Base-by-base conservation (phyloP, 2,113 vertebrate genomes). In the Lanius collurio region DNA sequence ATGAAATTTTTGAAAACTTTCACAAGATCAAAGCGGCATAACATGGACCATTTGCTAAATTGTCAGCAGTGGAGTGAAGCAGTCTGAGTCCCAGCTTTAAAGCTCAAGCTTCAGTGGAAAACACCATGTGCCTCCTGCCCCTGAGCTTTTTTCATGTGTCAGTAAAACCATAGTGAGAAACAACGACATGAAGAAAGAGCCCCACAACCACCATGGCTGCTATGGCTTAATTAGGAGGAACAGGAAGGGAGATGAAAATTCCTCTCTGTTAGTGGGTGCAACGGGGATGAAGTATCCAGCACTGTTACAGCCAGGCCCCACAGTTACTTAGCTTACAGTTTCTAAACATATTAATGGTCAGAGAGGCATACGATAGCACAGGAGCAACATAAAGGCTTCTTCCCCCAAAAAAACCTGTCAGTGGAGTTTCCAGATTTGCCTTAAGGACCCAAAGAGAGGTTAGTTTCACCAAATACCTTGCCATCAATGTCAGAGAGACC, bases 1-100 rank as follows among this genome's bases (percentile, higher is more conserved):
- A 97, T 95, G 92, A 96, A 92, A 98, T 98, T 97, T 97, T 97
- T 97, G 95, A 97, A 98, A 99, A 98, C 97, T 98, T 98, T 98
- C 95, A 87, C 81, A 82, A 97, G 98, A 99, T 99, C 98, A 99
- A 98, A 98, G 98, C 68, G 1, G 81, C 74, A 87, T 97, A 97
- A 98, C 94, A 96, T 65, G 84, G 97, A 94, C 97, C 97, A 97
- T 98, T 98, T 98, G 97, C 97, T 98, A 97, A 97, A 98, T 97
- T 98, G 96, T 98, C 97, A 97, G 96, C 95, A 96, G 94, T 91
- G 93, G 96, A 98, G 97, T 97, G 96, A 97, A 95, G 91, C 96
- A 93, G 93, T 96, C 96, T 97, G 95, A 95, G 87, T 97, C 93
- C 63, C 56, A 93, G 92, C 94, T 97, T 96, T 90, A 97, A 97